Conservation (phyloP, 2,888 invertebrate species). For the Rapana venosa region DNA sequence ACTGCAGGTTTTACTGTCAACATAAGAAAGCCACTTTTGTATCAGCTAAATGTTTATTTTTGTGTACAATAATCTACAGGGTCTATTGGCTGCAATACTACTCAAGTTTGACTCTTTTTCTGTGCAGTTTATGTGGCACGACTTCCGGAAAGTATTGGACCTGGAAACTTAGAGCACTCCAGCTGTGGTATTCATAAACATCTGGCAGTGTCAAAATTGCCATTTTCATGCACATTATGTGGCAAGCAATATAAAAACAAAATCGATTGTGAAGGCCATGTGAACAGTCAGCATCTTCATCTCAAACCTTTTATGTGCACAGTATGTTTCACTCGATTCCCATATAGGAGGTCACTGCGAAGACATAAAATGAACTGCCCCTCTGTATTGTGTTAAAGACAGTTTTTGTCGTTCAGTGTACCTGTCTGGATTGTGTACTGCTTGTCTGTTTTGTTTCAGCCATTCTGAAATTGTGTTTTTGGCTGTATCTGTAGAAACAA, state of each 20-base stretch:
- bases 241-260: conserved; percentile 52
- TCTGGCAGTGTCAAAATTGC: conserved; percentile 4
- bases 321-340: conserved; percentile 46
- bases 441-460: too few relatives aligned
- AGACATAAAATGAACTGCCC: conserved; percentile 49
- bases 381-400: neutral
- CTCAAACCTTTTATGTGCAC: conserved; percentile 47
- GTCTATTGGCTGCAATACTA: neutral
- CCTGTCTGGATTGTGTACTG: too few relatives aligned
- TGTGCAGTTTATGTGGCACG: conserved; percentile 41
- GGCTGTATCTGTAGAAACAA: too few relatives aligned
- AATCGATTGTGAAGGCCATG: conserved; percentile 51
- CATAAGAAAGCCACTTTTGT: too few relatives aligned
- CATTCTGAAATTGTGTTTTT: too few relatives aligned
- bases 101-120: conserved; percentile 9
- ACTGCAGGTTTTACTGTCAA: too few relatives aligned
- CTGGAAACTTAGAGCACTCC: conserved; percentile 3
- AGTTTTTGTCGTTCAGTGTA: too few relatives aligned
- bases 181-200: conserved; percentile 12
- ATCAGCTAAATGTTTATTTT: too few relatives aligned
- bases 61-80: too few relatives aligned
- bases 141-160: conserved; percentile 28
- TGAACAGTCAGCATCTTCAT: conserved; percentile 50
- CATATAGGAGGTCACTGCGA: conserved; percentile 48
- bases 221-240: conserved; percentile 43